phyloP scores from a whole-genome alignment of 1,140 invertebrate genomes.

The Zaprionus davidi region DNA sequence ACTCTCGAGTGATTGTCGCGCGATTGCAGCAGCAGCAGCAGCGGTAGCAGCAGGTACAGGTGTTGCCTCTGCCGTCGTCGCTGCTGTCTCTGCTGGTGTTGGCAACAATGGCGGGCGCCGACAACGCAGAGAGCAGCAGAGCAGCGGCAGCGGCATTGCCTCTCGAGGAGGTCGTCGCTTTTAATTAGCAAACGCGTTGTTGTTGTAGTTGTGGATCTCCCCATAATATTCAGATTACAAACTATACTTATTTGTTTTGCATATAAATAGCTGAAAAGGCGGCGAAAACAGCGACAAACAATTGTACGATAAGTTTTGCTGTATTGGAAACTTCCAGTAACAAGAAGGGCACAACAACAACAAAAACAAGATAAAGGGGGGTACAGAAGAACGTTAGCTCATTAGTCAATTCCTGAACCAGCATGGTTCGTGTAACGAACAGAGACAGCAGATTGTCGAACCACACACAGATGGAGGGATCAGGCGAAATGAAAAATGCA shows the following conservation, averaged over 20 bases:
- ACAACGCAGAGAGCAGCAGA: conserved; percentile 18
- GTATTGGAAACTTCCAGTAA: conserved; percentile 22
- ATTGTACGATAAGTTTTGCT: conserved; percentile 5
- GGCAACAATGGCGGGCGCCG: conserved; percentile 30
- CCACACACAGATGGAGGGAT: conserved; percentile 61
- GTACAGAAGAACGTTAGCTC: conserved; percentile 42
- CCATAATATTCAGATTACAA: conserved; percentile 75
- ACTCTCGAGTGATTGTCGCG: conserved; percentile 8
- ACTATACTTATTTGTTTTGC: conserved; percentile 71
- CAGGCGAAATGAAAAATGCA: conserved; percentile 56
- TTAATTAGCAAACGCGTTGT: conserved; percentile 67
- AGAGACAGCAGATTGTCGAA: conserved; percentile 65
- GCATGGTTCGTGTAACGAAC: conserved; percentile 69
- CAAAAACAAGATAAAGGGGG: conserved; percentile 8
- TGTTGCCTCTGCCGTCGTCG: background rate
- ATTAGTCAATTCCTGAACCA: conserved; percentile 71
- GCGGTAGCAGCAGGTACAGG: conserved; percentile 2
- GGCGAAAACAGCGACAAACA: background rate
- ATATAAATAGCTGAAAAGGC: conserved; percentile 63
- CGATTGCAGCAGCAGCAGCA: conserved; percentile 10
- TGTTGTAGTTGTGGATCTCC: conserved; percentile 25
- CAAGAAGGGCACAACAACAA: conserved; percentile 1
- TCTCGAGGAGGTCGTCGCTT: conserved; percentile 55
- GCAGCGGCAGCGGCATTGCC: background rate
- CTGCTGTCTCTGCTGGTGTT: conserved; percentile 54